Evolutionary conservation across 2,888 invertebrate species (phyloP).

Genomic region (Platypus cylindrus): DNA sequence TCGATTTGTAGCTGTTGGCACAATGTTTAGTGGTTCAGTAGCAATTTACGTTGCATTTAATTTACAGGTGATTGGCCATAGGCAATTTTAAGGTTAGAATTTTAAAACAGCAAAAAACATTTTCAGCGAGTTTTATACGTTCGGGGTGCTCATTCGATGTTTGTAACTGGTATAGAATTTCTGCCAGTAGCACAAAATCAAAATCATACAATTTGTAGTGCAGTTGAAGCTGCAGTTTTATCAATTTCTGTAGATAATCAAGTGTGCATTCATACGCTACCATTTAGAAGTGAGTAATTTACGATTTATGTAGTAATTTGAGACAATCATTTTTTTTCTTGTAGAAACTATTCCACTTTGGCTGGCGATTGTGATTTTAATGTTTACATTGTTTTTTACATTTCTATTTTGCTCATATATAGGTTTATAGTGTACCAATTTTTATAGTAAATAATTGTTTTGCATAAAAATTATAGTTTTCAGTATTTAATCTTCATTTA

Average conservation of each 20-base stretch:
- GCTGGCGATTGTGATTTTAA: slow-evolving; percentile 63
- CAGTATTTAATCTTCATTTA: slow-evolving; percentile 21
- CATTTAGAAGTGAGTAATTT: slow-evolving; percentile 55
- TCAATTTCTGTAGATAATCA: slow-evolving; percentile 94
- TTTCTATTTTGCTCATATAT: slow-evolving; percentile 74
- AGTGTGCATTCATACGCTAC: slow-evolving; percentile 78
- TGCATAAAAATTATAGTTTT: slow-evolving; percentile 2
- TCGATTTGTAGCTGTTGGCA: slow-evolving; percentile 80
- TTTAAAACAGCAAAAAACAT: slow-evolving; percentile 6
- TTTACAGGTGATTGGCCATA: slow-evolving; percentile 53
- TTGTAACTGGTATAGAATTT: slow-evolving; percentile 93
- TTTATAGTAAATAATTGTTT: slow-evolving; percentile 10
- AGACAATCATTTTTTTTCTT: slow-evolving; percentile 28
- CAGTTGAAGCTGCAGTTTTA: slow-evolving; percentile 75
- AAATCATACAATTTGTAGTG: slow-evolving; percentile 57
- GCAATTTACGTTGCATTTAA: slow-evolving; percentile 85
- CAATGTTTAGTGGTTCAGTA: slow-evolving; percentile 87
- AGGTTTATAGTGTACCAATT: slow-evolving; percentile 45
- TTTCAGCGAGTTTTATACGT: slow-evolving; percentile 69
- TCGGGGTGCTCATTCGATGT: slow-evolving; percentile 83
- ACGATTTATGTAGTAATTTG: slow-evolving; percentile 1
- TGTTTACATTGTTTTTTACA: slow-evolving; percentile 63
- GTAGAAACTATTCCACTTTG: slow-evolving; percentile 71
- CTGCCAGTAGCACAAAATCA: slow-evolving; percentile 66
- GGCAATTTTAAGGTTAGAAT: neutral